Percentiles rank a stretch among this genome's conserved stretches.
These are phyloP conservation scores for Ptilorrhoa leucosticta DNA, from an alignment of 2,113 vertebrate species.

Conservation along the genomic window DNA sequence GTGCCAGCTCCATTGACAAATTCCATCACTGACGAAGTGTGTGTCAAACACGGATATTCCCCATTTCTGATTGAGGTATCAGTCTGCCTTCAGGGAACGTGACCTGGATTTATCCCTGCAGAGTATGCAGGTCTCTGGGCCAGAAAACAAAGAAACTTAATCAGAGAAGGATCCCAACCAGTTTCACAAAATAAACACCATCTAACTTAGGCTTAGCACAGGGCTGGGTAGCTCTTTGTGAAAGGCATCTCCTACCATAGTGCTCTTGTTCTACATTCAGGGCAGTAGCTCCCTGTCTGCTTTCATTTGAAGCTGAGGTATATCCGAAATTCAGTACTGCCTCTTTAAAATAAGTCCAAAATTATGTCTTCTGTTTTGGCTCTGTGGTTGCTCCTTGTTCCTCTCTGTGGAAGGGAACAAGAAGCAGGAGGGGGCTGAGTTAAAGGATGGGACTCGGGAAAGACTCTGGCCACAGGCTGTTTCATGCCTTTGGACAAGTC, in stretches of 20 bases:
- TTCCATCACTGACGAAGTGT: not conserved
- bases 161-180: not conserved
- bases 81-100: not conserved
- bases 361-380: not conserved
- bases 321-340: not conserved
- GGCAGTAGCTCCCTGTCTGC: not conserved
- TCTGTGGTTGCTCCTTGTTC: not conserved
- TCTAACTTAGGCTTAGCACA: not conserved
- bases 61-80: conserved; percentile 27
- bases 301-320: not conserved
- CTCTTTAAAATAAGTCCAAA: not conserved
- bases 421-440: not conserved
- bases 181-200: not conserved
- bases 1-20: not conserved
- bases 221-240: not conserved
- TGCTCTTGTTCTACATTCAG: not conserved
- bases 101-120: conserved; percentile 8
- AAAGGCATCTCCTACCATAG: not conserved
- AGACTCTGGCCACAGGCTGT: not conserved
- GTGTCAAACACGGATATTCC: not conserved
- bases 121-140: not conserved
- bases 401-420: rapidly evolving
- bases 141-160: conserved; percentile 20
- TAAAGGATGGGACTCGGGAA: not conserved
- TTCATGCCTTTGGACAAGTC: not conserved